These are phyloP conservation scores for Benthosema pterotum DNA, from an alignment of 2,797 vertebrate species.

Conservation along the genomic window DNA sequence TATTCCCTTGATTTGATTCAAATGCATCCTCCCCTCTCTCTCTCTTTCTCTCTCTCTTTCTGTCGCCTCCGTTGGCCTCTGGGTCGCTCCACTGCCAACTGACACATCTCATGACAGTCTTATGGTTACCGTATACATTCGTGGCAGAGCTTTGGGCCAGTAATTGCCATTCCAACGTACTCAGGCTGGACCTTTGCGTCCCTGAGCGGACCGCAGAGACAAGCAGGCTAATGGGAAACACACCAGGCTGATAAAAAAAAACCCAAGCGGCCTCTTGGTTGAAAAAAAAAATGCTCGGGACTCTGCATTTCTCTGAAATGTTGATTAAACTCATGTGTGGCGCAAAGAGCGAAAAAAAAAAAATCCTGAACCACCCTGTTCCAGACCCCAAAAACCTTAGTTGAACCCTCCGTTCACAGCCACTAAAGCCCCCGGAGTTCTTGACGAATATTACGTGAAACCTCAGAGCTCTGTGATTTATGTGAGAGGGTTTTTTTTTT, in stretches of 20 bases:
- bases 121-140: constrained; percentile 67
- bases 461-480: constrained; percentile 59
- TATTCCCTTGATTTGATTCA: constrained; percentile 66
- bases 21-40: constrained; percentile 35
- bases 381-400: constrained; percentile 72
- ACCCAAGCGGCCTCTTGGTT: constrained; percentile 47
- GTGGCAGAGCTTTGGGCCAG: constrained; percentile 60
- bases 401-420: constrained; percentile 61
- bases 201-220: constrained; percentile 69
- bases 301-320: constrained; percentile 67
- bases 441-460: constrained; percentile 58
- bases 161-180: constrained; percentile 67
- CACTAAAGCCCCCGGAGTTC: constrained; percentile 46
- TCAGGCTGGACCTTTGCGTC: constrained; percentile 69
- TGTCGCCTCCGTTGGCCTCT: constrained; percentile 13
- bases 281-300: constrained; percentile 57
- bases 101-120: constrained; percentile 58
- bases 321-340: constrained; percentile 76
- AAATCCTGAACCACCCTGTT: constrained; percentile 57
- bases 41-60: constrained; percentile 2
- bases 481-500: constrained; percentile 38
- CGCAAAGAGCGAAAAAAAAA: constrained; percentile 8
- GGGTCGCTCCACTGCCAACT: constrained; percentile 48
- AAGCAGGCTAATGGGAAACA: constrained; percentile 74
- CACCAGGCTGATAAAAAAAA: constrained; percentile 64